Conservation (phyloP, 2,797 vertebrate genomes). For the Typhlichthys subterraneus region DNA sequence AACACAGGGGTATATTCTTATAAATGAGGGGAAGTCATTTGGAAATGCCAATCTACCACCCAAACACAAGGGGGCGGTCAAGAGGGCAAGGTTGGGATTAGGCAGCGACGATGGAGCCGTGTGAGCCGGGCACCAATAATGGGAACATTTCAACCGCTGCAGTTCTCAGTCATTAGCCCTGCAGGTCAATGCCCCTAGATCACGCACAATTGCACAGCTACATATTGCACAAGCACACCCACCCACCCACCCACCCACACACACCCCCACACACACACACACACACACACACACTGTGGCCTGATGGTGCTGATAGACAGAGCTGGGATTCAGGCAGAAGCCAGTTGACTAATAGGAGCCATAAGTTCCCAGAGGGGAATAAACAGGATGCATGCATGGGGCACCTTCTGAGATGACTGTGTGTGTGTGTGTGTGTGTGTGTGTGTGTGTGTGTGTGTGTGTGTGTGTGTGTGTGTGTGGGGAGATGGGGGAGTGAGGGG, state of each 20-base stretch:
- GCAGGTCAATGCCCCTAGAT: conserved; percentile 29
- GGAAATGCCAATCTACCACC: neutral
- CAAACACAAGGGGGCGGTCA: neutral
- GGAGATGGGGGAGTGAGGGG: conserved; percentile 1
- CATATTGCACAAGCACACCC: conserved; percentile 6
- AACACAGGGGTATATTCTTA: neutral
- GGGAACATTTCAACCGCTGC: neutral
- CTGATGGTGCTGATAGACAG: conserved; percentile 81
- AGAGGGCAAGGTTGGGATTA: too few species aligned
- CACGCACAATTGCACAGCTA: conserved; percentile 10
- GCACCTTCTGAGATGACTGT: conserved; percentile 56
- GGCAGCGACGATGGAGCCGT: too few species aligned
- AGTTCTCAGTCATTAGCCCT: conserved; percentile 29
- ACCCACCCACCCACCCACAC: conserved; percentile 9
- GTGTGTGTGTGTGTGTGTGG: conserved; percentile 18
- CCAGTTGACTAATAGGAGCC: conserved; percentile 53
- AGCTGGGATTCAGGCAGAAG: conserved; percentile 72
- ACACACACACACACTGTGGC: conserved; percentile 61
- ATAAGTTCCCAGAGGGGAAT: conserved; percentile 24
- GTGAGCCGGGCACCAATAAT: neutral
- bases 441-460: too few species aligned
- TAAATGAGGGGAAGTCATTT: conserved; percentile 11
- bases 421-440: conserved; percentile 24
- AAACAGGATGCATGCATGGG: conserved; percentile 54
- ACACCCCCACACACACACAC: conserved; percentile 10